Evolutionary conservation across 2,113 vertebrate genomes (phyloP), one percentile per base, ranked within the genome.

Genomic region (Sterna hirundo): DNA sequence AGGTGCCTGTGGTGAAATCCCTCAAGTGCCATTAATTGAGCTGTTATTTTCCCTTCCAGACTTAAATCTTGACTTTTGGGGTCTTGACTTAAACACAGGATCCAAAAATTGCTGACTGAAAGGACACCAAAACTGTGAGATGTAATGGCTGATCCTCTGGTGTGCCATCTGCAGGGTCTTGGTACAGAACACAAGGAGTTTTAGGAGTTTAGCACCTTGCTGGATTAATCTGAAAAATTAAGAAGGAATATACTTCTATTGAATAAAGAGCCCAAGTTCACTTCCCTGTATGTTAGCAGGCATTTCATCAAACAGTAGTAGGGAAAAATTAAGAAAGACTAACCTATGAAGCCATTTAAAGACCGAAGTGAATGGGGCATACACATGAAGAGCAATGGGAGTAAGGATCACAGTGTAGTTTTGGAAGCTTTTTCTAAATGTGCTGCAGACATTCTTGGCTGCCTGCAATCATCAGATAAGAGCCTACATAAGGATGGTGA

Each of bases 361-460:
- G 20, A 78, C 42, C 17, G 42, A 80, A 93, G 68, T 66, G 68
- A 84, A 44, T 44, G 10, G 5, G n/a, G 36, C 38, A 29, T n/a
- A 61, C 34, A 40, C 1, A 0, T 29, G 36, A 91, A 82, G 25
- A 87, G 52, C 57, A 60, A n/a, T 29, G 38, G 44, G 18, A 83
- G 12, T 29, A 75, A 86, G 55, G 60, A 74, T 93, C 60, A 75
- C 47, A 55, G 17, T 36, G 23, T 10, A 75, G 55, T 75, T 92
- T 96, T 79, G 57, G 52, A 75, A 78, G 68, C 30, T 13, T 86
- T 88, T 94, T 72, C 65, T 82, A 71, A 88, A 86, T 30, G 26
- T 38, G 25, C 36, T 84, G 36, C 81, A 96, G 90, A 91, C n/a
- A 58, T 69, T 95, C 80, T 82, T 93, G 91, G 77, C 91, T 83